Percentiles rank a stretch among this genome's conserved stretches.
Evolutionary conservation across 2,797 vertebrate species (phyloP).

Genomic region (Neostethus bicornis): DNA sequence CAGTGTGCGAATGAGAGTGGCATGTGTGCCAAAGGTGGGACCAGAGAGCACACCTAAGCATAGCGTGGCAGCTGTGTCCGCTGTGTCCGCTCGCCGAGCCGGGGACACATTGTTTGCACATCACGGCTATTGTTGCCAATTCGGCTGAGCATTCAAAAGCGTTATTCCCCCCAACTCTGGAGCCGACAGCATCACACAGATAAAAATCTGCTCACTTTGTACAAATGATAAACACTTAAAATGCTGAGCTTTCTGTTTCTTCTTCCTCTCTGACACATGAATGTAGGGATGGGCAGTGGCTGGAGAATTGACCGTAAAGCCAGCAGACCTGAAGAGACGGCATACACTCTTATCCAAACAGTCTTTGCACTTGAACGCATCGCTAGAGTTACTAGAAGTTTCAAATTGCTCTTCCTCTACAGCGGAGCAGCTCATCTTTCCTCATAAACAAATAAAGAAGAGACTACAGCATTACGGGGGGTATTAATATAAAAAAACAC

Average conservation of each 20-base stretch:
- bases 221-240: constrained; percentile 81
- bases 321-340: constrained; percentile 43
- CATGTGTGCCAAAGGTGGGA: constrained; percentile 58
- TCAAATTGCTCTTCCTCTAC: background rate
- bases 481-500: constrained; percentile 44
- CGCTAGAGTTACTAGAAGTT: constrained; percentile 9
- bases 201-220: constrained; percentile 88
- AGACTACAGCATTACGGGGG: constrained; percentile 11
- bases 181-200: constrained; percentile 73
- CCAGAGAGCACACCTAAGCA: constrained; percentile 20
- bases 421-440: constrained; percentile 33
- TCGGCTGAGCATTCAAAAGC: constrained; percentile 83
- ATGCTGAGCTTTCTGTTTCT: constrained; percentile 81
- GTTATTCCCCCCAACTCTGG: constrained; percentile 80
- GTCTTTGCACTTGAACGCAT: constrained; percentile 31
- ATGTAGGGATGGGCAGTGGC: constrained; percentile 9
- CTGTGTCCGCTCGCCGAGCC: constrained; percentile 55
- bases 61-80: constrained; percentile 70
- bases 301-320: constrained; percentile 22
- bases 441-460: constrained; percentile 17
- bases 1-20: constrained; percentile 16
- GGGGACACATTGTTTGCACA: constrained; percentile 77
- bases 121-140: constrained; percentile 77
- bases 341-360: constrained; percentile 13
- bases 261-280: constrained; percentile 56